Conservation (phyloP, 2,797 vertebrate genomes). For the Pipistrellus pipistrellus region DNA sequence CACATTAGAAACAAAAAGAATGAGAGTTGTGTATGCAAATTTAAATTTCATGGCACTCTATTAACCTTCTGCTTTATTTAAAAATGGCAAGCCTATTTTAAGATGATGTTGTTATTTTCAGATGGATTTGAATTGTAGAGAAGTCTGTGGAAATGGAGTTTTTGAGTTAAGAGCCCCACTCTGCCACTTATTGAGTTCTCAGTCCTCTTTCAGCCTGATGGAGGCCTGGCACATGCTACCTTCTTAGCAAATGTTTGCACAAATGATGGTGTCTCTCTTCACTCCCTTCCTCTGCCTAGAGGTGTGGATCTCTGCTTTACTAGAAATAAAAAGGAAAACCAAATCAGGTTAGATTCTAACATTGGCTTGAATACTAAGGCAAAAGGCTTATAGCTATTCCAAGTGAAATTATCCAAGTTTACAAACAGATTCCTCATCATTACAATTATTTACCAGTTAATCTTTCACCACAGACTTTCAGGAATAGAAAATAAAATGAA, state of each 20-base stretch:
- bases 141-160: neutral
- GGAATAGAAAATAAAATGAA: constrained; percentile 69
- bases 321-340: constrained; percentile 35
- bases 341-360: constrained; percentile 42
- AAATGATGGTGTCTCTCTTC: neutral
- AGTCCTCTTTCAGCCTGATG: neutral
- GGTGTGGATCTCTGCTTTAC: neutral
- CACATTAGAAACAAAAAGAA: constrained; percentile 33
- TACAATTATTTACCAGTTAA: constrained; percentile 58
- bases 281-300: neutral
- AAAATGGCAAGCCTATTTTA: constrained; percentile 8
- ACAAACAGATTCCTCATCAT: constrained; percentile 47
- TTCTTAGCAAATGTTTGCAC: neutral
- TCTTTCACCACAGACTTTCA: constrained; percentile 55
- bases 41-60: neutral
- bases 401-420: neutral
- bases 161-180: neutral
- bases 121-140: neutral
- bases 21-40: neutral
- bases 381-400: neutral
- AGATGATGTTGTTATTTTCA: neutral
- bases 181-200: neutral
- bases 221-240: neutral
- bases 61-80: constrained; percentile 28
- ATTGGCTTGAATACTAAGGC: constrained; percentile 21